These are phyloP conservation scores for Temnothorax rugatulus DNA, from an alignment of 2,888 invertebrate species.

Conservation along the genomic window DNA sequence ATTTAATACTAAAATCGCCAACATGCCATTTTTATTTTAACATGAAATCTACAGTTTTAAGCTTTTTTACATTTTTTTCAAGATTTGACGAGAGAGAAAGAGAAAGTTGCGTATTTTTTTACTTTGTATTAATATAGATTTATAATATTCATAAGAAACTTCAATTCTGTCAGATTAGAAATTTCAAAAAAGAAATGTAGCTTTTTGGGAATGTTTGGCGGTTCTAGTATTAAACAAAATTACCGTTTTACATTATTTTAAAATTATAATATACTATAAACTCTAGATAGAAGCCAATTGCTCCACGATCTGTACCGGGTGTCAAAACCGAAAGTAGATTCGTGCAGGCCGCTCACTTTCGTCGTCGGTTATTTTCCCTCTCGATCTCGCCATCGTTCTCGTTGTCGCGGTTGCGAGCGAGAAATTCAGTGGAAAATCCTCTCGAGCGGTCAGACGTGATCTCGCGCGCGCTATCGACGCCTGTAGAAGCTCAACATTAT, in stretches of 20 bases:
- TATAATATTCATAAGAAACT: not conserved
- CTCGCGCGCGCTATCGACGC: not conserved
- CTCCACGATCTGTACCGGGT: not conserved
- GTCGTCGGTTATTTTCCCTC: constrained; percentile 14
- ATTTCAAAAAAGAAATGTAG: not conserved
- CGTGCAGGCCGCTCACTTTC: constrained; percentile 1
- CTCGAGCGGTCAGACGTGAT: constrained; percentile 56
- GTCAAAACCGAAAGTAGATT: constrained; percentile 40
- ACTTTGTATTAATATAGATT: not conserved
- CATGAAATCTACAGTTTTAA: not conserved
- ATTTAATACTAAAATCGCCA: not conserved
- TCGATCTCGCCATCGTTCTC: constrained; percentile 10
- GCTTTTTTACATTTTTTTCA: not conserved
- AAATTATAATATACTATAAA: not conserved
- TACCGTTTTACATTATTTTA: not conserved
- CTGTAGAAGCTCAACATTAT: constrained; percentile 15
- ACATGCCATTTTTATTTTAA: not conserved
- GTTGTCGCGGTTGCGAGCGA: constrained; percentile 11
- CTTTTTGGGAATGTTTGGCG: not conserved
- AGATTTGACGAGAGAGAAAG: not conserved
- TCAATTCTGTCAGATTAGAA: not conserved
- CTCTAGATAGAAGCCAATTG: not conserved
- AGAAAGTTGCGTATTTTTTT: not conserved
- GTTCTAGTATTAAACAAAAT: not conserved
- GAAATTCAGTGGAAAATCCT: constrained; percentile 64